Evolutionary conservation across 2,797 vertebrate species (phyloP).

Genomic region (Eulemur mongoz): DNA sequence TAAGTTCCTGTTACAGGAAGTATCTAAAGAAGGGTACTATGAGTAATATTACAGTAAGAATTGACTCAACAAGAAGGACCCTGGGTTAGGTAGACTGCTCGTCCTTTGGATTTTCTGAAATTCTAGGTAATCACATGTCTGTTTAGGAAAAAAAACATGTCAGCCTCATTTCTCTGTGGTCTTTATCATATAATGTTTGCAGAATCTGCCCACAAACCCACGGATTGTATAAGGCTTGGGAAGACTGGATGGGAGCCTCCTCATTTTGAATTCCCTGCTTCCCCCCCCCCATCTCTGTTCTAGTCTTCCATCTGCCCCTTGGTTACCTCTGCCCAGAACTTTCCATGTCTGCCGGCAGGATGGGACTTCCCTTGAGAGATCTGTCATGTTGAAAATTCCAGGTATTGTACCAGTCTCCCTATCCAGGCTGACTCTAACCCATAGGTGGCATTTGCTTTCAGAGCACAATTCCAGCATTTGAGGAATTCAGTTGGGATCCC

Average conservation of each 20-base stretch:
- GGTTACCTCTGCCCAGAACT: not conserved
- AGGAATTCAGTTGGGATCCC: not conserved
- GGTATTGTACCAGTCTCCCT: not conserved
- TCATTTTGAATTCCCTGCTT: not conserved
- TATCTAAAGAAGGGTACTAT: not conserved
- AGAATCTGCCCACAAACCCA: not conserved
- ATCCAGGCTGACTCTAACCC: not conserved
- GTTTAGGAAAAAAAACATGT: not conserved
- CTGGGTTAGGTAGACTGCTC: not conserved
- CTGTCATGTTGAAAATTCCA: not conserved
- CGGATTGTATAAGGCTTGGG: not conserved
- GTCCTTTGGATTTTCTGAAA: not conserved
- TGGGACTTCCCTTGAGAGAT: not conserved
- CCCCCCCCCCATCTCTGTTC: not conserved
- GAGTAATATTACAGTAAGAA: not conserved
- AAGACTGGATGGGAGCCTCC: not conserved
- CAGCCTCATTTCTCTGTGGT: not conserved
- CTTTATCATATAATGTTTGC: not conserved
- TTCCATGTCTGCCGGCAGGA: not conserved
- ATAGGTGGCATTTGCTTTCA: not conserved
- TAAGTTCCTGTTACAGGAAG: not conserved
- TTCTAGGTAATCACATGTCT: conserved; percentile 42
- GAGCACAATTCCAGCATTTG: not conserved
- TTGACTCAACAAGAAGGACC: not conserved
- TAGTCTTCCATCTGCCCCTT: not conserved